These are phyloP conservation scores for Melopsittacus undulatus DNA, from an alignment of 2,797 vertebrate genomes.

Conservation along the genomic window DNA sequence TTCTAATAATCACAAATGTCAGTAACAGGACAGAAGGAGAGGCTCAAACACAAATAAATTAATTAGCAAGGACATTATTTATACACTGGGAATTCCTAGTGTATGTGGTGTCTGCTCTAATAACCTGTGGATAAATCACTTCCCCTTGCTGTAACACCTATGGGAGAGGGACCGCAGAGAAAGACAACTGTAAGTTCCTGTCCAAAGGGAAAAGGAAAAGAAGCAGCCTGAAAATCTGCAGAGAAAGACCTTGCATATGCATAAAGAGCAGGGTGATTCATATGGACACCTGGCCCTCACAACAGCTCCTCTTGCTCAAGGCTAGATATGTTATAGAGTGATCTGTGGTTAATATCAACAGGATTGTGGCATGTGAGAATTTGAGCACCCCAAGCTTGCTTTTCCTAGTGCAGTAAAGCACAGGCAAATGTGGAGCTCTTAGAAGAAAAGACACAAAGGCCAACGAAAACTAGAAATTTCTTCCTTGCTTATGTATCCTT, in stretches of 20 bases:
- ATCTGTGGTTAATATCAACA: not conserved
- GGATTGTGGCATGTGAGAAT: not conserved
- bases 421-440: not conserved
- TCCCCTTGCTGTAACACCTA: not conserved
- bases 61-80: conserved; percentile 70
- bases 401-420: not conserved
- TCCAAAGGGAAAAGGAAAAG: not conserved
- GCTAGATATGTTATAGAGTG: not conserved
- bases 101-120: conserved; percentile 57
- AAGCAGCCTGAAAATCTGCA: conserved; percentile 19
- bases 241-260: not conserved
- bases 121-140: conserved; percentile 47
- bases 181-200: not conserved
- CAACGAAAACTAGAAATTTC: not conserved
- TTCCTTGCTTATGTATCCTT: not conserved
- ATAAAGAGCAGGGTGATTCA: not conserved
- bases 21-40: not conserved
- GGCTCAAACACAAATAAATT: conserved; percentile 65
- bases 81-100: conserved; percentile 62
- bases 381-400: not conserved
- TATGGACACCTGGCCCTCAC: not conserved
- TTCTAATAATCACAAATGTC: conserved; percentile 51
- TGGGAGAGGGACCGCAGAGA: not conserved
- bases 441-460: not conserved
- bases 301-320: not conserved